Conservation (phyloP, 2,888 invertebrate genomes). For the Hymenopus coronatus region DNA sequence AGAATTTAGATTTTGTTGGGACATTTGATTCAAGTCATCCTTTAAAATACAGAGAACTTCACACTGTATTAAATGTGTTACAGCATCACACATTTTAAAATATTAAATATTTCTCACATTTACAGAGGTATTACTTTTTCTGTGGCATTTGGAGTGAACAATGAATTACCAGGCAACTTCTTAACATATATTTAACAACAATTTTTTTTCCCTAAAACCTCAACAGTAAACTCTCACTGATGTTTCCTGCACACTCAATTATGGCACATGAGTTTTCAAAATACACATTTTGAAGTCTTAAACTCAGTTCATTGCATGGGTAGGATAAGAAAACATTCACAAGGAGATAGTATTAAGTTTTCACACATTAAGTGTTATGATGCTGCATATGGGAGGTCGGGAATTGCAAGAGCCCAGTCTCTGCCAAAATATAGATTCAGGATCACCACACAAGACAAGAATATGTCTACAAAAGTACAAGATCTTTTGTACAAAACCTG, state of each 20-base stretch:
- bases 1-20: not conserved
- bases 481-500: too few species aligned
- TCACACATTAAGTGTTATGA: too few species aligned
- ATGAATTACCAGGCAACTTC: not conserved
- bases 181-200: not conserved
- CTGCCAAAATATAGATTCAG: too few species aligned
- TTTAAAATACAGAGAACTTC: not conserved
- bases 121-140: not conserved
- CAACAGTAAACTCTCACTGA: not conserved
- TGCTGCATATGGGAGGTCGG: too few species aligned
- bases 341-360: not conserved
- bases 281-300: not conserved
- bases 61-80: not conserved
- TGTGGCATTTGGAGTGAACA: not conserved
- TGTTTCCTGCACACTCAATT: not conserved
- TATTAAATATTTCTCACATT: not conserved
- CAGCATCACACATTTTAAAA: not conserved
- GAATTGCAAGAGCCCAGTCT: too few species aligned
- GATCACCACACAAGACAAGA: too few species aligned
- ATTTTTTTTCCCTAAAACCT: not conserved
- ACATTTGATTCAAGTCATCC: not conserved
- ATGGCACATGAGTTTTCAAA: not conserved
- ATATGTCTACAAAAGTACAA: too few species aligned
- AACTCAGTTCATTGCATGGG: not conserved
- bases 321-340: not conserved